phyloP scores from a whole-genome alignment of 2,888 invertebrate species.

The Poecilus cupreus region DNA sequence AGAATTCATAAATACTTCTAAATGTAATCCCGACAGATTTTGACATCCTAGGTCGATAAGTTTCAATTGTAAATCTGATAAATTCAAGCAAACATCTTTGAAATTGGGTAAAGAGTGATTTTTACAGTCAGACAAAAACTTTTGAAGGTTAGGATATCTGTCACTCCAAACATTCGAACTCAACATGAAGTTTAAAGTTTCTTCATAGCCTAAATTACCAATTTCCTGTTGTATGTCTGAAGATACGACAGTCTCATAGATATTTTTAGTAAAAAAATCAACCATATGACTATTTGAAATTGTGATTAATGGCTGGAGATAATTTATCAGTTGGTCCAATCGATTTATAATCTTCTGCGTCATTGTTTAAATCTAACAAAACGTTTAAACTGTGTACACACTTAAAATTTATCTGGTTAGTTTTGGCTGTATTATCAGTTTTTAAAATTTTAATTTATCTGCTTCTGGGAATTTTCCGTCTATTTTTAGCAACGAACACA shows the following conservation, averaged over 20 bases:
- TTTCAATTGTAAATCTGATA: slow-evolving; percentile 70
- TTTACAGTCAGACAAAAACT: slow-evolving; percentile 66
- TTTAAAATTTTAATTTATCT: slow-evolving; percentile 52
- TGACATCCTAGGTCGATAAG: slow-evolving; percentile 69
- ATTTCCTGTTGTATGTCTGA: slow-evolving; percentile 74
- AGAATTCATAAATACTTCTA: slow-evolving; percentile 84
- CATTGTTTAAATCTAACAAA: slow-evolving; percentile 61
- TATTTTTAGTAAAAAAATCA: slow-evolving; percentile 80
- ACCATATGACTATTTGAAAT: slow-evolving; percentile 88
- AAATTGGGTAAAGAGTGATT: slow-evolving; percentile 66
- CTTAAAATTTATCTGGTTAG: slow-evolving; percentile 60
- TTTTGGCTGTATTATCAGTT: slow-evolving; percentile 64
- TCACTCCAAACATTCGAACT: slow-evolving; percentile 58
- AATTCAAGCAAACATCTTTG: slow-evolving; percentile 73
- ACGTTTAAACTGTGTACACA: slow-evolving; percentile 22
- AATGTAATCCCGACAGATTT: slow-evolving; percentile 68
- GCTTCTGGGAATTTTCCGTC: slow-evolving; percentile 74
- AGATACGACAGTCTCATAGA: slow-evolving; percentile 80
- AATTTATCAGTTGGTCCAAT: slow-evolving; percentile 75
- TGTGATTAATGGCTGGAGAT: slow-evolving; percentile 77
- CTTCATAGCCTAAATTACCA: slow-evolving; percentile 70
- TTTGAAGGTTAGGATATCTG: slow-evolving; percentile 63
- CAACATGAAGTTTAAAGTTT: slow-evolving; percentile 76
- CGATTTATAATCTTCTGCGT: slow-evolving; percentile 68
- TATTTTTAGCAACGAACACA: slow-evolving; percentile 81